Percentiles rank a stretch among this genome's conserved stretches.
Evolutionary conservation across 2,113 vertebrate species (phyloP).

Genomic region (Rhizomys pruinosus): DNA sequence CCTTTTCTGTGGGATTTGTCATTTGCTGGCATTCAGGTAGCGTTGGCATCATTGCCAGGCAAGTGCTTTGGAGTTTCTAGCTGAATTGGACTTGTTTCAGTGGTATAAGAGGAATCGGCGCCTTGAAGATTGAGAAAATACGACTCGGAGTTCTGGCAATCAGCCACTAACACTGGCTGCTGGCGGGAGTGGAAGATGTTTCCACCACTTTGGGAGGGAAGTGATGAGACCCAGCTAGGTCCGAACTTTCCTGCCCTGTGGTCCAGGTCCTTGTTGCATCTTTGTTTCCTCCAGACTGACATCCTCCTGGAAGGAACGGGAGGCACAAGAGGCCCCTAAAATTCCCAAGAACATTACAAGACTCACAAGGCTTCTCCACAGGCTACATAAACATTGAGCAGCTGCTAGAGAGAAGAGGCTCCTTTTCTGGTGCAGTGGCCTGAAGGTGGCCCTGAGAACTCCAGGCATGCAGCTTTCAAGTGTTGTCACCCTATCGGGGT

Average conservation of each 20-base stretch:
- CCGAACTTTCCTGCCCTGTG: rapidly evolving
- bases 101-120: rapidly evolving
- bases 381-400: background rate
- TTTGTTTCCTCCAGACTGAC: background rate
- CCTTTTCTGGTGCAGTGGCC: background rate
- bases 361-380: background rate
- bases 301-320: background rate
- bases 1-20: background rate
- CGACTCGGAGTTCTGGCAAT: background rate
- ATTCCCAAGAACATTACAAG: background rate
- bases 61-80: background rate
- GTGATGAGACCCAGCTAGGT: background rate
- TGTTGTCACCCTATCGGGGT: background rate
- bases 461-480: background rate
- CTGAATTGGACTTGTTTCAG: background rate
- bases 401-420: background rate
- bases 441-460: background rate
- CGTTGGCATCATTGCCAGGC: background rate
- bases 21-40: background rate
- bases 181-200: rapidly evolving
- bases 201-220: background rate
- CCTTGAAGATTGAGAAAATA: background rate
- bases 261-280: background rate
- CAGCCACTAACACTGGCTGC: rapidly evolving
- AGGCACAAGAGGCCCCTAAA: background rate